Evolutionary conservation across 2,113 vertebrate genomes (phyloP), one percentile per base, ranked within the genome.

Genomic region (Callipepla squamata): DNA sequence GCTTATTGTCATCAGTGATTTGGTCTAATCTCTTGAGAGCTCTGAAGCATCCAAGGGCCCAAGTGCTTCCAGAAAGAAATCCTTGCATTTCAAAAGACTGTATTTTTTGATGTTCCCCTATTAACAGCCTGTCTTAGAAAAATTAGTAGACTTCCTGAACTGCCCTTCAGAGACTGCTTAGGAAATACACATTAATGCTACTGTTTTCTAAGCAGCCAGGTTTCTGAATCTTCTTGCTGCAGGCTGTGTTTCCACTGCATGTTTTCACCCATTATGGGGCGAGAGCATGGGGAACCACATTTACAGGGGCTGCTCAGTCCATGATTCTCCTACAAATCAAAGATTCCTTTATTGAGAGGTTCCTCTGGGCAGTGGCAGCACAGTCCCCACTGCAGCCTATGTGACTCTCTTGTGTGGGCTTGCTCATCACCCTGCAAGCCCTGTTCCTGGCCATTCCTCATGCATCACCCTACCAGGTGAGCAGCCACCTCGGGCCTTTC

Each of bases 31-130:
- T 90, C 61, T 48, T 3, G 1, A 77, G 72, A 80, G 14, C 55
- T 89, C 78, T 70, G 68, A 92, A 59, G 42, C 21, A 75, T 68
- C 89, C 51, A 13, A 57, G 78, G 61, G 76, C 26, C 13, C 36
- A 23, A 28, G 23, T 78, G 51, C 42, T 88, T 93, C 26, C 36
- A 83, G 51, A 80, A 67, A 78, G n/a, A 83, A 91, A 84, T 65
- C 44, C 9, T 80, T n/a, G 20, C 7, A 7, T 85, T 87, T 89
- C 76, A 67, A 65, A 89, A 80, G 40, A 53, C 20, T 63, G 32
- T 82, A 36, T 86, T 80, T 95, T 80, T 65, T 80, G 3, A 77
- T 80, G 34, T 80, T 92, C 19, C 34, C 10, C 12, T 76, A 47
- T 65, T 67, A 92, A 50, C 13, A 84, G 48, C 36, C 80, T 28